Percentiles rank a stretch among this genome's conserved stretches.
phyloP scores from a whole-genome alignment of 2,113 vertebrate species.

The Muntiacus reevesi region DNA sequence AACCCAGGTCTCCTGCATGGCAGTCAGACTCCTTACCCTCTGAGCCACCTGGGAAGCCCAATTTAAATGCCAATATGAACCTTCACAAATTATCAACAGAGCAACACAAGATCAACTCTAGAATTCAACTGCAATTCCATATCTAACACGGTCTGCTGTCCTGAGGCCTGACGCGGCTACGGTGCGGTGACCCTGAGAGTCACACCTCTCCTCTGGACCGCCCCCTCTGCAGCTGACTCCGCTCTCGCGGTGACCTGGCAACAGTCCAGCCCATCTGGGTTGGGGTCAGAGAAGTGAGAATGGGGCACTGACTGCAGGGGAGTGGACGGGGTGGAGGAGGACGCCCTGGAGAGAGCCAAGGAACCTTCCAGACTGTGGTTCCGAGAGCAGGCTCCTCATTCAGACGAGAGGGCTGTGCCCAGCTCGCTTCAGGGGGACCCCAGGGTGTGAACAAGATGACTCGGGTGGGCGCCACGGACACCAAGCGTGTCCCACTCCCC shows the following conservation, averaged over 20 bases:
- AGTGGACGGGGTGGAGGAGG: not conserved
- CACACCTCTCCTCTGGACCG: not conserved
- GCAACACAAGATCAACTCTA: not conserved
- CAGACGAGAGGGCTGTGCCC: not conserved
- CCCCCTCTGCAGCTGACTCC: not conserved
- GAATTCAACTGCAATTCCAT: not conserved
- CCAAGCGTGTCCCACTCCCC: not conserved
- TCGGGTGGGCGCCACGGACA: rapidly evolving
- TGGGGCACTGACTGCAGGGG: not conserved
- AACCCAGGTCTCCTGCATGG: not conserved
- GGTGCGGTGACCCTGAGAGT: not conserved
- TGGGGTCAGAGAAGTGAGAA: not conserved
- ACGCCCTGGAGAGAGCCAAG: not conserved
- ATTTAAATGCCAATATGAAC: not conserved
- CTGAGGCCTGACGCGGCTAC: rapidly evolving
- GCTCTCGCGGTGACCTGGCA: not conserved
- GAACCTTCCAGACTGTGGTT: not conserved
- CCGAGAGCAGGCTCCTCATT: not conserved
- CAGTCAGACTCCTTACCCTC: not conserved
- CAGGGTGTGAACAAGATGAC: not conserved
- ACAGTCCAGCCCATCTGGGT: not conserved
- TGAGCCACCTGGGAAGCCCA: not conserved
- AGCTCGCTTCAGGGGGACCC: not conserved
- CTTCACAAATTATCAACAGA: not conserved
- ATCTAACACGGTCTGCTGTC: not conserved